Evolutionary conservation across 2,888 invertebrate genomes (phyloP).

Genomic region (Ischnura elegans): DNA sequence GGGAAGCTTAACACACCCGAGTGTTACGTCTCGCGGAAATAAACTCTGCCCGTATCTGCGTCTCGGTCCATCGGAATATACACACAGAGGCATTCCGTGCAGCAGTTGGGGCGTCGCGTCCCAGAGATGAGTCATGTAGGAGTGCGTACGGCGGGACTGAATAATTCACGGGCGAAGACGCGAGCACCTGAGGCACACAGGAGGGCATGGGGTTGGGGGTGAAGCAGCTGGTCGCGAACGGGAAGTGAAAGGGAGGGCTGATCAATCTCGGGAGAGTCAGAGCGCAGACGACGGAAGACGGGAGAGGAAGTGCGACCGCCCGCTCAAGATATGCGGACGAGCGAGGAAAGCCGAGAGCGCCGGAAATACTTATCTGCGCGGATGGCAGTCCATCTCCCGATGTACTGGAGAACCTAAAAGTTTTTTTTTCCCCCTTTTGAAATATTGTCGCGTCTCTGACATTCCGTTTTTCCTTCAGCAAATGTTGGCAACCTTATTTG

Average conservation of each 20-base stretch:
- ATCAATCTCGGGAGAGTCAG: background rate
- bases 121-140: background rate
- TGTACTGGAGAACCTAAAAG: too few relatives aligned
- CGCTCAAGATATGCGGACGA: background rate
- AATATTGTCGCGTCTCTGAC: too few relatives aligned
- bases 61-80: background rate
- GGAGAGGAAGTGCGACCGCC: conserved; percentile 8
- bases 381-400: too few relatives aligned
- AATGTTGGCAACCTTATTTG: too few relatives aligned
- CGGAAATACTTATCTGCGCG: background rate
- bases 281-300: too few relatives aligned
- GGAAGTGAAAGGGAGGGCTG: background rate
- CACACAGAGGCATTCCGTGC: background rate
- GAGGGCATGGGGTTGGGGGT: too few relatives aligned
- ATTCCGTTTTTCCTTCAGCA: too few relatives aligned
- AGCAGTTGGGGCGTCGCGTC: background rate
- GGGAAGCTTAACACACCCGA: too few relatives aligned
- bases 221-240: background rate
- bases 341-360: background rate
- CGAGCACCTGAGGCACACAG: background rate
- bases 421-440: too few relatives aligned
- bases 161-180: conserved; percentile 15
- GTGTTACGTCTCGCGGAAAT: background rate
- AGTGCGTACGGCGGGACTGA: conserved; percentile 1
- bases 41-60: background rate